Percentiles rank a stretch among this genome's conserved stretches.
phyloP scores from a whole-genome alignment of 2,797 vertebrate species.

The Naso thynnoides region DNA sequence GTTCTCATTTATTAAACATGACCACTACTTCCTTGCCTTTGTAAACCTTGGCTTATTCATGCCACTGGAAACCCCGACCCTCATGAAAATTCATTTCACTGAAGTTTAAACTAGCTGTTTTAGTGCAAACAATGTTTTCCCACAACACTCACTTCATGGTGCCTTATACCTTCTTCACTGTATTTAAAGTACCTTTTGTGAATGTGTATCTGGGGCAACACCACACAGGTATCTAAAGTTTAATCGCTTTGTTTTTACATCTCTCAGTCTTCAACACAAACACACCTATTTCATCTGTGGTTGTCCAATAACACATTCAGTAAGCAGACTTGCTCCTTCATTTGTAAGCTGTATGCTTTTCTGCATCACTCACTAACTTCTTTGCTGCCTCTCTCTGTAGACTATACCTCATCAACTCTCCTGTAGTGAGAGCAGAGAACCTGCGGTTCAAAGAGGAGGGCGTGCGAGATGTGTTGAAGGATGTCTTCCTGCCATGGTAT shows the following conservation, averaged over 20 bases:
- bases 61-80: not conserved
- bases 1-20: not conserved
- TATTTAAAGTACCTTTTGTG: not conserved
- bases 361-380: not conserved
- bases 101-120: not conserved
- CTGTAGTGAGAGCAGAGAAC: slow-evolving; percentile 97
- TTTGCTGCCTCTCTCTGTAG: slow-evolving; percentile 73
- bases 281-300: not conserved
- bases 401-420: slow-evolving; percentile 98
- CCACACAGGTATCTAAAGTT: not conserved
- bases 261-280: not conserved
- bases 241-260: not conserved
- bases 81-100: no score
- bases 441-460: slow-evolving; percentile 98
- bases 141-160: not conserved
- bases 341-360: not conserved
- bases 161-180: not conserved
- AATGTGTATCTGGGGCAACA: slow-evolving; percentile 19
- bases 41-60: not conserved
- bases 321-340: not conserved
- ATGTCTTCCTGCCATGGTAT: slow-evolving; percentile 98
- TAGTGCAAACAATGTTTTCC: not conserved
- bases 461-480: slow-evolving; percentile 95
- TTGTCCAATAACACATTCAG: not conserved
- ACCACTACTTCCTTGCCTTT: not conserved